Conservation (phyloP, 2,113 vertebrate genomes). For the Otocyon megalotis region DNA sequence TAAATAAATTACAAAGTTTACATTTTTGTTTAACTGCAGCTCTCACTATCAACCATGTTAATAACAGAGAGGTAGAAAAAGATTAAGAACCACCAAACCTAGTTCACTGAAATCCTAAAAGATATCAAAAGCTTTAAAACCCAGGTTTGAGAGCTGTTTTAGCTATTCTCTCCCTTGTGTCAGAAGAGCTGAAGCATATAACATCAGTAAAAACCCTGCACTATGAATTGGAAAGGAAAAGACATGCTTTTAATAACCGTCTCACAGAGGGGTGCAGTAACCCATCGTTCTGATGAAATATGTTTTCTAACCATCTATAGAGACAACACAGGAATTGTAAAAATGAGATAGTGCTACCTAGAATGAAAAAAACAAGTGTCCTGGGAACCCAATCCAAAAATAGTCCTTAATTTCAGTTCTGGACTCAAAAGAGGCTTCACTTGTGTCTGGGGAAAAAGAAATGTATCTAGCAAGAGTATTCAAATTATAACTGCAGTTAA, state of each 20-base stretch:
- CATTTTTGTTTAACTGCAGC: slow-evolving; percentile 76
- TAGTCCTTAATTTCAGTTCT: slow-evolving; percentile 70
- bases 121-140: slow-evolving; percentile 49
- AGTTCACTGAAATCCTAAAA: slow-evolving; percentile 70
- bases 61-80: slow-evolving; percentile 64
- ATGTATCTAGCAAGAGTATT: slow-evolving; percentile 62
- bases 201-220: slow-evolving; percentile 61
- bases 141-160: background rate
- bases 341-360: slow-evolving; percentile 71
- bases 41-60: slow-evolving; percentile 71
- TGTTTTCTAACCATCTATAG: slow-evolving; percentile 73
- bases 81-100: slow-evolving; percentile 68
- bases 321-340: slow-evolving; percentile 77
- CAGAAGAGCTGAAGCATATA: slow-evolving; percentile 58
- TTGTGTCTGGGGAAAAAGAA: slow-evolving; percentile 60
- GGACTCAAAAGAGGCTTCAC: slow-evolving; percentile 67
- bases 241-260: slow-evolving; percentile 74
- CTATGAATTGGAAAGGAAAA: slow-evolving; percentile 67
- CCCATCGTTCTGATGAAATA: slow-evolving; percentile 69
- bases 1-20: slow-evolving; percentile 79
- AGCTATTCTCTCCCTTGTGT: slow-evolving; percentile 39
- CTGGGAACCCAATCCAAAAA: slow-evolving; percentile 67
- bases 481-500: slow-evolving; percentile 69
- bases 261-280: slow-evolving; percentile 71
- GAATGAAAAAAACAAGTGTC: slow-evolving; percentile 69